Conservation (phyloP, 2,113 vertebrate species). For the Catharus bicknelli region DNA sequence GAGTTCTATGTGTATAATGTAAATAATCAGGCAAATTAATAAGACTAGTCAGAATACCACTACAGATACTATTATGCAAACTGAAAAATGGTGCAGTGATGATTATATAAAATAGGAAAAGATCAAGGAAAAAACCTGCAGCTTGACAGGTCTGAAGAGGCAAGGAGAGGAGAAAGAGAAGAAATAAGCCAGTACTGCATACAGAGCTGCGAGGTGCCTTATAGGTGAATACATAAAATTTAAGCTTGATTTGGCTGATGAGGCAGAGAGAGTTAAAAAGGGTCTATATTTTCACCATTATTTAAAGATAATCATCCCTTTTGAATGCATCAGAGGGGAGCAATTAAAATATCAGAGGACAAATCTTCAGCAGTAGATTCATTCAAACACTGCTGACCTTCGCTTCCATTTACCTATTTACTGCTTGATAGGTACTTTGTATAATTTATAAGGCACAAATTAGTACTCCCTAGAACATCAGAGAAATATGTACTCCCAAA, state of each 20-base stretch:
- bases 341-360: slow-evolving; percentile 13
- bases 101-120: neutral
- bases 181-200: neutral
- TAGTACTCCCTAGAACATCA: neutral
- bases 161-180: neutral
- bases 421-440: neutral
- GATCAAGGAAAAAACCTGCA: neutral
- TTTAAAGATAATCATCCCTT: neutral
- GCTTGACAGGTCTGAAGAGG: neutral
- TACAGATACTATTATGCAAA: neutral
- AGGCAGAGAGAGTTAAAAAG: neutral
- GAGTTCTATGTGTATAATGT: neutral
- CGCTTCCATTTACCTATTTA: neutral
- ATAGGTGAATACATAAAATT: neutral
- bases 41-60: neutral
- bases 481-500: neutral
- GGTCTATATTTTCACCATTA: neutral
- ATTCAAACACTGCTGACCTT: neutral
- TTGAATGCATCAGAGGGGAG: neutral
- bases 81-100: neutral
- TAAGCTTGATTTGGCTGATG: neutral
- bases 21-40: neutral
- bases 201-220: neutral
- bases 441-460: slow-evolving; percentile 22
- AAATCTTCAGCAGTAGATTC: neutral